A percentile compares a stretch with the other conserved stretches of the same genome.
Conservation (phyloP, 2,797 vertebrate species). For the Schizopygopsis malacanthus region DNA sequence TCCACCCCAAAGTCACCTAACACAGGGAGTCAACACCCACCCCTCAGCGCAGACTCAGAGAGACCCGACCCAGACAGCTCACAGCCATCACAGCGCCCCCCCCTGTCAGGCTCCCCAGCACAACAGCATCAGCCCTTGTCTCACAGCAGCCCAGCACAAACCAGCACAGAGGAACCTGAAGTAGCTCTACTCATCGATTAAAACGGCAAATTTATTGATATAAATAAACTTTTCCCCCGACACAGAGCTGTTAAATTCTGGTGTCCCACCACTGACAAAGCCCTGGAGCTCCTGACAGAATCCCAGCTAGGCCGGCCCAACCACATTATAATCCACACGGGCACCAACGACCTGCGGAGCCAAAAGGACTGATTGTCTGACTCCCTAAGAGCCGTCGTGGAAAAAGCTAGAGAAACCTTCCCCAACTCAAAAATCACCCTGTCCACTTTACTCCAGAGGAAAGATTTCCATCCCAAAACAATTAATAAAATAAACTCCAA, state of each 20-base stretch:
- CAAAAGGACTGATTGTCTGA: no score
- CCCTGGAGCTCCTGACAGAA: not conserved
- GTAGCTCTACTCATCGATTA: not conserved
- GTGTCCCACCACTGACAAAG: constrained; percentile 4
- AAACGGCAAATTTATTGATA: not conserved
- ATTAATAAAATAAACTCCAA: not conserved
- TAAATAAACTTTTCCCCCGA: not conserved
- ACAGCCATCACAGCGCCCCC: no score
- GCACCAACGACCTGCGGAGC: no score
- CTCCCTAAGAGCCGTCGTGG: no score
- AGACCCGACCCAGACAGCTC: no score
- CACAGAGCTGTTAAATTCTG: not conserved
- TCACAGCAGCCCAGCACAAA: not conserved
- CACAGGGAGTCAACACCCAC: no score
- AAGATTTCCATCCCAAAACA: not conserved
- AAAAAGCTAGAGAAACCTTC: no score
- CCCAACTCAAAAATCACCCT: not conserved
- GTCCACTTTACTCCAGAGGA: not conserved
- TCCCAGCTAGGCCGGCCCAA: no score
- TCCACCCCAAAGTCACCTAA: no score
- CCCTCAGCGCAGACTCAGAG: no score
- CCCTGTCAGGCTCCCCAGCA: no score
- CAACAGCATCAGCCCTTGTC: not conserved
- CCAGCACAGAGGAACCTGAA: not conserved
- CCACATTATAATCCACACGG: no score